Evolutionary conservation across 2,797 vertebrate species (phyloP).

Genomic region (Syncerus caffer): DNA sequence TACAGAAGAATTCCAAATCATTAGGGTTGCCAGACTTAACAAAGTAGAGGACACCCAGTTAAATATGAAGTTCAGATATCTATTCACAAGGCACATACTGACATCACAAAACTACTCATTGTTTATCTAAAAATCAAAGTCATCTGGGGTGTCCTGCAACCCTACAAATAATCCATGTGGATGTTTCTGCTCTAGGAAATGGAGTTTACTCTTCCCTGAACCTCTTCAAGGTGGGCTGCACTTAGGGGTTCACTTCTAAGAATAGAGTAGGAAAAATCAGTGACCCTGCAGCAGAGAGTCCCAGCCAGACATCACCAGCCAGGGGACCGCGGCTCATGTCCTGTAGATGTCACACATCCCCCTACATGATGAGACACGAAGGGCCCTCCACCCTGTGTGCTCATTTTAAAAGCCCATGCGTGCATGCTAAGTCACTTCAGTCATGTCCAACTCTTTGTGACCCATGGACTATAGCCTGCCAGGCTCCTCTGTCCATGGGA

Average conservation of each 20-base stretch:
- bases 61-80: neutral
- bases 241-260: neutral
- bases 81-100: neutral
- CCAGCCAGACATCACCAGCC: neutral
- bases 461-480: neutral
- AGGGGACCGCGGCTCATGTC: neutral
- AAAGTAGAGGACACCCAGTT: neutral
- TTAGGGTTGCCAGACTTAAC: neutral
- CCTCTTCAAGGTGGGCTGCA: neutral
- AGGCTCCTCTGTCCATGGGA: neutral
- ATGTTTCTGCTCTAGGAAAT: neutral
- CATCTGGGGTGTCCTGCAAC: neutral
- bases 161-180: neutral
- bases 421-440: neutral
- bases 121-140: constrained; percentile 21
- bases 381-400: neutral
- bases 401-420: neutral
- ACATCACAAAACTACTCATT: neutral
- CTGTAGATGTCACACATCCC: neutral
- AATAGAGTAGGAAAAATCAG: neutral
- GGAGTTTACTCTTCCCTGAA: neutral
- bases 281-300: neutral
- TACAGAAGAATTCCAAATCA: constrained; percentile 37
- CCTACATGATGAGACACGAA: neutral
- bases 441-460: neutral